Base-by-base conservation (phyloP, 2,888 invertebrate genomes). In the Steinernema hermaphroditum region DNA sequence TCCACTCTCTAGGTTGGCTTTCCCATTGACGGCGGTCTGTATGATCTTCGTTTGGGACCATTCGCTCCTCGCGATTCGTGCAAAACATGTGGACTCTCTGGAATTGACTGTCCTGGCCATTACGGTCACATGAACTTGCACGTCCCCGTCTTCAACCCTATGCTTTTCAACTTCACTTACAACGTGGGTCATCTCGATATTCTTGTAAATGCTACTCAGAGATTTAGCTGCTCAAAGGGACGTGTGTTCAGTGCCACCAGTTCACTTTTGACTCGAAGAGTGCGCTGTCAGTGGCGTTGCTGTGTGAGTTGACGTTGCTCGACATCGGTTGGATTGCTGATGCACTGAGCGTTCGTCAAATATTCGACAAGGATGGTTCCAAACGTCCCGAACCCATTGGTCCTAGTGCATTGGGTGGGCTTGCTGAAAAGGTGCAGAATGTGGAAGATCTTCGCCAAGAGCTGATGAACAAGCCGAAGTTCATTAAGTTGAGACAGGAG, bases 111-210 rank as follows among this genome's bases (percentile, higher is more conserved):
- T 86, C 91, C 92, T 0, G 98, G 98, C 0, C 98, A 98, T 88
- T 92, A 94, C 88, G 97, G 97, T 0, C 94, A 96, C 86, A 94
- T 98, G 77, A 92, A 93, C 79, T 89, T 98, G 0, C 93, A 94
- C 0, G 88, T 96, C 14, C 91, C 94, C 0, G 92, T 94, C 0
- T 91, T 93, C 73, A 96, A 97, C 89, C 96, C 97, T 0, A 86
- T 97, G 68, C 94, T 94, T 84, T 91, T 92, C 77, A 92, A 91
- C 84, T 90, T 91, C 37, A 89, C 96, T 22, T 91, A 83, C 89
- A 91, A 85, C 88, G 91, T 91, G 84, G 84, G 81, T 72, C 22
- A n/a, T n/a, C n/a, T n/a, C n/a, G n/a, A n/a, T 74, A 12, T 19
- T 32, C 12, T 14, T 54, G 2, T 72, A 84, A n/a, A n/a, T n/a